phyloP scores from a whole-genome alignment of 2,113 vertebrate genomes.

The Heteronetta atricapilla region DNA sequence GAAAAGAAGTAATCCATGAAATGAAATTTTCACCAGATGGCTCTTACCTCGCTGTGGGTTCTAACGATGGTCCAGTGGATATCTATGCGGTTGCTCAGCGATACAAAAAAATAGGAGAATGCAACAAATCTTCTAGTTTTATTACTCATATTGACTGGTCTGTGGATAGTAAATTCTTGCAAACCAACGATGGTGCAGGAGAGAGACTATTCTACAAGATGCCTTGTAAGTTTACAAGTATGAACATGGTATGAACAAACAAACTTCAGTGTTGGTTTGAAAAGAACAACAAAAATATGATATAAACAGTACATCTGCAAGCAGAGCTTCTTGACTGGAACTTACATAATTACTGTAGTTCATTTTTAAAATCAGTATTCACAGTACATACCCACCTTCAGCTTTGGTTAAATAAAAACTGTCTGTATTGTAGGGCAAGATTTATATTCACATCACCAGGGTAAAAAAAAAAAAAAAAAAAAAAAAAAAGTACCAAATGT shows the following conservation, averaged over 20 bases:
- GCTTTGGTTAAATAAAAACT: not conserved
- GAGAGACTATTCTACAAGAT: slow-evolving; percentile 93
- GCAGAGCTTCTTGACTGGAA: not conserved
- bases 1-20: slow-evolving; percentile 97
- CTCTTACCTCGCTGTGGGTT: slow-evolving; percentile 93
- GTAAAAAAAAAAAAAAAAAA: not conserved
- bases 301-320: not conserved
- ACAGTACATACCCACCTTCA: not conserved
- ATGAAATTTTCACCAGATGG: slow-evolving; percentile 97
- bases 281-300: not conserved
- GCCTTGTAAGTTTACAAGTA: slow-evolving; percentile 84
- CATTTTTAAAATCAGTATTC: not conserved
- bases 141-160: slow-evolving; percentile 99
- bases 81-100: slow-evolving; percentile 91
- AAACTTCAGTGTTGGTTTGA: not conserved
- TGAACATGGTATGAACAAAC: accelerated
- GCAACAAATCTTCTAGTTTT: slow-evolving; percentile 89
- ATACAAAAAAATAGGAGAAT: slow-evolving; percentile 97
- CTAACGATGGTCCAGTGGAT: slow-evolving; percentile 93
- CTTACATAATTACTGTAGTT: not conserved
- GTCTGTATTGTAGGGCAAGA: not conserved
- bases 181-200: slow-evolving; percentile 92
- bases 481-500: not conserved
- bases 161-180: slow-evolving; percentile 92
- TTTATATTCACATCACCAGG: not conserved